phyloP scores from a whole-genome alignment of 2,888 invertebrate genomes.

The Andrena chrysosceles region DNA sequence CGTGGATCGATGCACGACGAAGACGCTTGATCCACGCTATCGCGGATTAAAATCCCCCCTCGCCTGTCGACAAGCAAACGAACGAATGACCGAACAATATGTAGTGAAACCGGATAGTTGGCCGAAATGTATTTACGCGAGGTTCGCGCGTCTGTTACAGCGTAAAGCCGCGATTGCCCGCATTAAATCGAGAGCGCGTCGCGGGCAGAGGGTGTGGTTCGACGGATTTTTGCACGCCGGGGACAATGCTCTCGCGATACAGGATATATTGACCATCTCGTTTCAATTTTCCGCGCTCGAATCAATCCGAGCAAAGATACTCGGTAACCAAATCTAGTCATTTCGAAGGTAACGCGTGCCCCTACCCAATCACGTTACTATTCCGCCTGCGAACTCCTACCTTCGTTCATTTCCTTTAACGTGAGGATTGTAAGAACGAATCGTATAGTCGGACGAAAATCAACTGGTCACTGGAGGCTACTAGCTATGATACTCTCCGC shows the following conservation, averaged over 20 bases:
- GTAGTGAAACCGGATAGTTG: neutral
- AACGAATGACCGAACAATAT: neutral
- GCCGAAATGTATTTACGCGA: constrained; percentile 18
- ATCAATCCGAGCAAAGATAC: constrained; percentile 55
- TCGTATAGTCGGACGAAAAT: too few species aligned
- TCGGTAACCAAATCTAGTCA: constrained; percentile 57
- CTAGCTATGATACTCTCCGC: too few species aligned
- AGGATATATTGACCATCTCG: constrained; percentile 36
- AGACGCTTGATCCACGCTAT: constrained; percentile 6
- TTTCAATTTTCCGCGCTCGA: constrained; percentile 60
- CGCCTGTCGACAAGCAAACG: neutral
- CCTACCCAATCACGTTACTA: too few species aligned
- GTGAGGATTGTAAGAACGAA: too few species aligned
- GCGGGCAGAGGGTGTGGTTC: too few species aligned
- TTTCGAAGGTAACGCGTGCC: constrained; percentile 10
- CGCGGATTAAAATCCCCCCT: constrained; percentile 22
- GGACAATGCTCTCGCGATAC: neutral
- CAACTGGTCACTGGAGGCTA: too few species aligned
- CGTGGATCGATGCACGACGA: neutral
- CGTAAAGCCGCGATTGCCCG: constrained; percentile 28
- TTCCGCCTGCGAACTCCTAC: too few species aligned
- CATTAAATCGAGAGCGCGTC: constrained; percentile 22
- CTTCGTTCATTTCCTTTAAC: too few species aligned
- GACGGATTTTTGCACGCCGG: neutral
- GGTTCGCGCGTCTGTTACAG: neutral